These are phyloP conservation scores for Choloepus hoffmanni DNA, from an alignment of 2,113 vertebrate species.

Conservation along the genomic window DNA sequence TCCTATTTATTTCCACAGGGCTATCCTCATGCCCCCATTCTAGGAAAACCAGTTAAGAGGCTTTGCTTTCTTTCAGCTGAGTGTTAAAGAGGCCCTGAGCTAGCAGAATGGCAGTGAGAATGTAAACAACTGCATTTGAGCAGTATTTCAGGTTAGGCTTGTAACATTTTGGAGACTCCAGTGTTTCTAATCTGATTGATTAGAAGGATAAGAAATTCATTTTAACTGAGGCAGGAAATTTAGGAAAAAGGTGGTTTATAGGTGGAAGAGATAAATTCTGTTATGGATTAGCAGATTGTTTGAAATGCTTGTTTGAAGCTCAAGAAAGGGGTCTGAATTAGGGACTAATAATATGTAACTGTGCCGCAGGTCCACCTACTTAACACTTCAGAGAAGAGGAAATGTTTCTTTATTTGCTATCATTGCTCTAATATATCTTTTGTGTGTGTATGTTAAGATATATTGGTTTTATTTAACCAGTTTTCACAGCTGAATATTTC, in stretches of 20 bases:
- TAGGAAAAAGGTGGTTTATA: slow-evolving; percentile 6
- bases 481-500: slow-evolving; percentile 94
- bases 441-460: slow-evolving; percentile 88
- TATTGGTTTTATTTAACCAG: slow-evolving; percentile 95
- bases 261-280: neutral
- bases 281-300: neutral
- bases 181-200: slow-evolving; percentile 28
- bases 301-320: slow-evolving; percentile 37
- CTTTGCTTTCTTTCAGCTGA: neutral
- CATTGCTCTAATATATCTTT: neutral
- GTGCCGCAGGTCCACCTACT: neutral
- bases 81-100: neutral
- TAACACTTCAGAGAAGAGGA: neutral
- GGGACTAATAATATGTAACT: neutral
- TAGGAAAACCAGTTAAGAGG: slow-evolving; percentile 19
- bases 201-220: slow-evolving; percentile 19
- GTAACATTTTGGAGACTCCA: slow-evolving; percentile 3
- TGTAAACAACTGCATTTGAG: neutral
- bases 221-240: slow-evolving; percentile 5
- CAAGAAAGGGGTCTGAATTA: neutral
- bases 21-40: neutral
- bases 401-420: neutral
- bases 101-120: neutral
- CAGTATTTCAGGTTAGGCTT: slow-evolving; percentile 20
- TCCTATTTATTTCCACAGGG: neutral